Conservation (phyloP, 2,113 vertebrate species). For the Antennarius striatus region DNA sequence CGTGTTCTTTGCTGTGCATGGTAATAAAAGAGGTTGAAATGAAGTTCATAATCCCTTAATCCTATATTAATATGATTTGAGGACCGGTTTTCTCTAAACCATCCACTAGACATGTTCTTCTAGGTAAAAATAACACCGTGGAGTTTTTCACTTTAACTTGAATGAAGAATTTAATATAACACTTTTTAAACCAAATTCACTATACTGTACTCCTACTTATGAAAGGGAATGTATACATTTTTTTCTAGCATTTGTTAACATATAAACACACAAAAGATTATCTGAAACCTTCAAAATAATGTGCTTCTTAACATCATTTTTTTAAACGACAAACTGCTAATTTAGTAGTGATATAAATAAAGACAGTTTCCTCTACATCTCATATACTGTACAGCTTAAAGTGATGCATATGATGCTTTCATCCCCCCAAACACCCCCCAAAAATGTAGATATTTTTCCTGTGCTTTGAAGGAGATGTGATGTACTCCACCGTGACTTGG, state of each 20-base stretch:
- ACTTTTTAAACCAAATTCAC: too few relatives aligned
- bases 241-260: constrained; percentile 2
- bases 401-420: constrained; percentile 23
- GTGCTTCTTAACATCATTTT: constrained; percentile 1
- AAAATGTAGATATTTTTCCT: constrained; percentile 50
- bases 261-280: constrained; percentile 21
- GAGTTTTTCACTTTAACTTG: too few relatives aligned
- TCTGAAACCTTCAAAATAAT: constrained; percentile 14
- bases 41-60: too few relatives aligned
- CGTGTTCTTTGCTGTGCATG: too few relatives aligned
- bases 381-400: constrained; percentile 1
- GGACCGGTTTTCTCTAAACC: too few relatives aligned
- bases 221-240: too few relatives aligned
- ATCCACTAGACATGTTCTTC: too few relatives aligned
- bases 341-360: neutral
- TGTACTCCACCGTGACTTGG: constrained; percentile 36
- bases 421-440: constrained; percentile 1
- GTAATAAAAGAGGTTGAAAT: too few relatives aligned
- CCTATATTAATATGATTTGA: too few relatives aligned
- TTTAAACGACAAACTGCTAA: neutral
- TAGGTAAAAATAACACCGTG: too few relatives aligned
- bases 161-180: too few relatives aligned
- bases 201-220: too few relatives aligned
- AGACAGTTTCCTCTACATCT: constrained; percentile 2
- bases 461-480: constrained; percentile 63